Conservation (phyloP, 2,113 vertebrate species). For the Willisornis vidua region DNA sequence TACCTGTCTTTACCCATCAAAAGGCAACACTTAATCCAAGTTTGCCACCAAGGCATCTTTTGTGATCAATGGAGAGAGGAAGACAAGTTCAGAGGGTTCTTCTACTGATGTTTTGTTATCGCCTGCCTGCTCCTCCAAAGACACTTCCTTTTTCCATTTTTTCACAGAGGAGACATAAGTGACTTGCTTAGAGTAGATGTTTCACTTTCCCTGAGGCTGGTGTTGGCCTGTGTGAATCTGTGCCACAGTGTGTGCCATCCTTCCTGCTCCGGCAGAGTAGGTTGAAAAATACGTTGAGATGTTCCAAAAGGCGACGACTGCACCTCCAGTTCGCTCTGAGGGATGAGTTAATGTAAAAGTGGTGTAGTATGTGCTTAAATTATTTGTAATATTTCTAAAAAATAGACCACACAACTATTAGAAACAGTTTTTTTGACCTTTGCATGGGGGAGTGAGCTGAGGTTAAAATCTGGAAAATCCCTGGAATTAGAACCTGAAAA, state of each 20-base stretch:
- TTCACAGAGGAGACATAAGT: not conserved
- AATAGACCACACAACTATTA: fast-evolving
- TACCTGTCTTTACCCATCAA: not conserved
- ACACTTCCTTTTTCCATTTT: not conserved
- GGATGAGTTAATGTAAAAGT: slow-evolving; percentile 25
- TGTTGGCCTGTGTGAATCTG: not conserved
- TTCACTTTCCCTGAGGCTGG: not conserved
- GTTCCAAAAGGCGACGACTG: slow-evolving; percentile 11
- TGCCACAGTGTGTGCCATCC: not conserved
- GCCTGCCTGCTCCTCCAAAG: not conserved
- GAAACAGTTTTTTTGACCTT: not conserved
- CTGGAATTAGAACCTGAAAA: not conserved
- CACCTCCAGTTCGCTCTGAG: not conserved
- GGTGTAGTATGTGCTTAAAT: not conserved
- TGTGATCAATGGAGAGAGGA: not conserved
- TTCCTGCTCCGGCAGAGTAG: not conserved
- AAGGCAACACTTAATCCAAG: not conserved
- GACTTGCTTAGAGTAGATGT: not conserved
- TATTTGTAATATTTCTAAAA: not conserved
- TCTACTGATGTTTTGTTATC: not conserved
- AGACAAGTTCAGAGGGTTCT: not conserved
- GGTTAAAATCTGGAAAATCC: not conserved
- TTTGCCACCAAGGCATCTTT: not conserved
- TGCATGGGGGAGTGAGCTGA: not conserved
- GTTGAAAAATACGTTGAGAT: slow-evolving; percentile 1